Percentiles rank a stretch among this genome's conserved stretches.
These are phyloP conservation scores for Amorpha juglandis DNA, from an alignment of 2,888 invertebrate genomes.

Conservation along the genomic window DNA sequence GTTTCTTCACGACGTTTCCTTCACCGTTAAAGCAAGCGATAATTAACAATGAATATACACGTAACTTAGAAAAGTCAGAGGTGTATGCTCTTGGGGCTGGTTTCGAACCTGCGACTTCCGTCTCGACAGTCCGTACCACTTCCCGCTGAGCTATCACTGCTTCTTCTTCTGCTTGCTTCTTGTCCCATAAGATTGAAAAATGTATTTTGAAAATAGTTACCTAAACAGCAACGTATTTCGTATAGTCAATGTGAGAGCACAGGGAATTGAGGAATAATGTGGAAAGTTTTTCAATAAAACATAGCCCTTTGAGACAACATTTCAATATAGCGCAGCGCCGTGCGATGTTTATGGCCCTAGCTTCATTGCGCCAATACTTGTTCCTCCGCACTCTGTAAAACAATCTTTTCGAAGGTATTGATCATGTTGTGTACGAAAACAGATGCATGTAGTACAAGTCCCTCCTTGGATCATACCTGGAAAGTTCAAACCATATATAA, in stretches of 20 bases:
- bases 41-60: no score
- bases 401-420: constrained; percentile 71
- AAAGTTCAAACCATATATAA: constrained; percentile 38
- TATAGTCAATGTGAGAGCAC: no score
- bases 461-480: constrained; percentile 26
- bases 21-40: no score
- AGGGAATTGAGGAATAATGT: constrained; percentile 50
- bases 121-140: no score
- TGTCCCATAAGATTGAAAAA: background rate
- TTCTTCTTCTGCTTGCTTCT: no score
- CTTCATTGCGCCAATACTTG: constrained; percentile 49
- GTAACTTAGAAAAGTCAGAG: no score
- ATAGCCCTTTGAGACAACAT: constrained; percentile 77
- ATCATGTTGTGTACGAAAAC: constrained; percentile 62
- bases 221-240: background rate
- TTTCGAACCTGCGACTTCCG: no score
- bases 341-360: constrained; percentile 70
- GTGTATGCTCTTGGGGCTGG: no score
- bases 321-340: constrained; percentile 68
- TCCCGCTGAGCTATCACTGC: no score
- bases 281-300: constrained; percentile 82
- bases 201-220: constrained; percentile 1
- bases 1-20: no score
- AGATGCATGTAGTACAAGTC: constrained; percentile 24
- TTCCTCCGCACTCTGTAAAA: constrained; percentile 57